phyloP scores from a whole-genome alignment of 2,797 vertebrate genomes.

The Periparus ater region DNA sequence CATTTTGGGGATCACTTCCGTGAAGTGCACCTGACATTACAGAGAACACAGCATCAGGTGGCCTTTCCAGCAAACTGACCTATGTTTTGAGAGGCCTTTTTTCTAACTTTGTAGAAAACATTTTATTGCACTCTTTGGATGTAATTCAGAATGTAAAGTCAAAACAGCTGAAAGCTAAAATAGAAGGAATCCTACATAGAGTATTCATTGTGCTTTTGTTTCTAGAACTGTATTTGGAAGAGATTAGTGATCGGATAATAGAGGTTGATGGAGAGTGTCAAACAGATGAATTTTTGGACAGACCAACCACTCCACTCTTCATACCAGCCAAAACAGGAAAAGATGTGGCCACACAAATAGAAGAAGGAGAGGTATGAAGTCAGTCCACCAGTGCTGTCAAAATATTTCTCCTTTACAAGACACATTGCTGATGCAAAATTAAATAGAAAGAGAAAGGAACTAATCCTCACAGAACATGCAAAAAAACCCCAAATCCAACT shows the following conservation, averaged over 20 bases:
- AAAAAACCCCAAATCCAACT: not conserved
- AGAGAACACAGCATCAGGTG: not conserved
- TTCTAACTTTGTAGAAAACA: not conserved
- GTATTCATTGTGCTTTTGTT: conserved; percentile 37
- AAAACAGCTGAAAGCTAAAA: not conserved
- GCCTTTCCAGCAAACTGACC: not conserved
- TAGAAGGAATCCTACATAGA: not conserved
- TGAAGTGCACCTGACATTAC: not conserved
- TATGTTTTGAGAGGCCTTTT: not conserved
- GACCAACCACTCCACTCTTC: conserved; percentile 87
- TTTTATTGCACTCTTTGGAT: not conserved
- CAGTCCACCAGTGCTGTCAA: not conserved
- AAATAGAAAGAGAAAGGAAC: not conserved
- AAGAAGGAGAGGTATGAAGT: conserved; percentile 89
- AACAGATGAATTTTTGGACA: conserved; percentile 92
- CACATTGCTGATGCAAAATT: not conserved
- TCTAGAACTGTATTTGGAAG: conserved; percentile 92
- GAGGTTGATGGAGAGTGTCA: conserved; percentile 85
- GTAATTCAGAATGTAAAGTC: not conserved
- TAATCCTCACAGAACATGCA: not conserved
- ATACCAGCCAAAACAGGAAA: conserved; percentile 90
- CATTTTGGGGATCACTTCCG: not conserved
- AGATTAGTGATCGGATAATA: conserved; percentile 81
- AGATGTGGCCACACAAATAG: conserved; percentile 89
- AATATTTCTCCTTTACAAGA: not conserved